A percentile compares a stretch with the other conserved stretches of the same genome.
Conservation (phyloP, 53 echinoderm and acorn worm genomes). For the Luidia sarsii region DNA sequence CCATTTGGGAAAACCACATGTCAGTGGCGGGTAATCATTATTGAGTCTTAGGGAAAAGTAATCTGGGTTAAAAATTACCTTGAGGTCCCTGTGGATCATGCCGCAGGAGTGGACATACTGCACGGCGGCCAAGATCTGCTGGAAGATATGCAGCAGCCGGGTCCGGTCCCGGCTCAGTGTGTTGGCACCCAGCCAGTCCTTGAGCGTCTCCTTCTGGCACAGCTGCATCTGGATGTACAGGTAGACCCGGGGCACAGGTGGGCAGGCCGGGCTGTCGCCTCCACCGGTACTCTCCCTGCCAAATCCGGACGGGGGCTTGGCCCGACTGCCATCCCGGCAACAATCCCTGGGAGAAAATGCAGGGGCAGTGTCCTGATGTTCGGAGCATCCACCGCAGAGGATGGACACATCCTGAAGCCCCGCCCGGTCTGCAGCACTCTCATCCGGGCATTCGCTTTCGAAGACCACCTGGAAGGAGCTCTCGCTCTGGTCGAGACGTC, state of each 20-base stretch:
- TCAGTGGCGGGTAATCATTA: too few relatives aligned
- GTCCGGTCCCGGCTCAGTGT: constrained; percentile 71
- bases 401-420: not conserved
- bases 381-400: too few relatives aligned
- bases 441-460: not conserved
- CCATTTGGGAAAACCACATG: too few relatives aligned
- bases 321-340: not conserved
- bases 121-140: constrained; percentile 86
- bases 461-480: constrained; percentile 3
- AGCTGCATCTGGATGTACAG: constrained; percentile 99
- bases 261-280: not conserved
- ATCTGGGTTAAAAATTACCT: constrained; percentile 65
- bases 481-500: not conserved
- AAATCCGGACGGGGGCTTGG: not conserved
- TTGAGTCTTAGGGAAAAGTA: too few relatives aligned
- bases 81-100: constrained; percentile 96
- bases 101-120: constrained; percentile 89
- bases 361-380: constrained; percentile 4
- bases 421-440: not conserved
- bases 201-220: constrained; percentile 91
- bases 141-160: constrained; percentile 84
- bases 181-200: constrained; percentile 89
- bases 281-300: not conserved
- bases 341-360: constrained; percentile 20
- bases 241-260: constrained; percentile 70